Conservation (phyloP, 2,113 vertebrate genomes). For the Oriolus oriolus region DNA sequence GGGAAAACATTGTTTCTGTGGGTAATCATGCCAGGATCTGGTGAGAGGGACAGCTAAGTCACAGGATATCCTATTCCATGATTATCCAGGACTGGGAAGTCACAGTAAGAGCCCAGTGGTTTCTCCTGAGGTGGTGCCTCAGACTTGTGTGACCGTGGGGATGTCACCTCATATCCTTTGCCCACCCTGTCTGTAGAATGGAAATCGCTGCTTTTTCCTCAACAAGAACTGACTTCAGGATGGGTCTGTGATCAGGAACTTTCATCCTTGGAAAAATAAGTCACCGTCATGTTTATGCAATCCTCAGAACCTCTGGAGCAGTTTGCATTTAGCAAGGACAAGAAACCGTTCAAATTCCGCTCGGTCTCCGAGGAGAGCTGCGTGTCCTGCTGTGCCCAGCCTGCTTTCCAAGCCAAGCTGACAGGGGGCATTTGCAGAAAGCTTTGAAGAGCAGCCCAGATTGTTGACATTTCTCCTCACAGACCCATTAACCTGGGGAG, state of each 20-base stretch:
- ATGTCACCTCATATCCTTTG: not conserved
- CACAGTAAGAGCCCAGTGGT: not conserved
- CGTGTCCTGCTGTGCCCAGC: not conserved
- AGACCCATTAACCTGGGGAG: not conserved
- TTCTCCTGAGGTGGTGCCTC: not conserved
- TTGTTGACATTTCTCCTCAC: not conserved
- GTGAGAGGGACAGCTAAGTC: not conserved
- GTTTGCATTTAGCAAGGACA: not conserved
- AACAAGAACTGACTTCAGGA: not conserved
- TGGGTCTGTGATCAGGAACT: not conserved
- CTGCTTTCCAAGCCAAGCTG: not conserved
- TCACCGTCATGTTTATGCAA: not conserved
- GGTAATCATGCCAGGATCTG: not conserved
- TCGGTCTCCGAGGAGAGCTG: not conserved
- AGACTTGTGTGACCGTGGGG: not conserved
- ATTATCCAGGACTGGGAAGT: not conserved
- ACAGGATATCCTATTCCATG: accelerated
- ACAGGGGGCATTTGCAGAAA: not conserved
- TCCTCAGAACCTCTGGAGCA: not conserved
- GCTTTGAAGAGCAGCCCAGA: not conserved
- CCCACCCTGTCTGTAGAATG: not conserved
- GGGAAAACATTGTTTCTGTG: not conserved
- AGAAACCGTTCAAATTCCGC: not conserved
- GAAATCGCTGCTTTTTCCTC: not conserved
- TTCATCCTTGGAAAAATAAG: not conserved